These are phyloP conservation scores for Spodoptera picta DNA, from an alignment of 2,888 invertebrate species.

Conservation along the genomic window DNA sequence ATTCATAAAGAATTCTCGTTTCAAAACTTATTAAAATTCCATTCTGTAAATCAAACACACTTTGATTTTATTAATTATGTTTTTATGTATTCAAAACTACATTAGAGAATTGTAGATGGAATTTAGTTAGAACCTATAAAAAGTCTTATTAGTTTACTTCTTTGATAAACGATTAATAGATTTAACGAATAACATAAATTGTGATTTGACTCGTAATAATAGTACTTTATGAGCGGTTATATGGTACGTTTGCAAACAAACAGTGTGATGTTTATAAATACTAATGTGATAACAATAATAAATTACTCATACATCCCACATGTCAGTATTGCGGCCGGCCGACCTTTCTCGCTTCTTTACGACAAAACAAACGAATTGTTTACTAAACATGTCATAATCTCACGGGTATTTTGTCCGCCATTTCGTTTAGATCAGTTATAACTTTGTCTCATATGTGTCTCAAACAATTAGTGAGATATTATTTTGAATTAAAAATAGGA, in stretches of 20 bases:
- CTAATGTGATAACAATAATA: constrained; percentile 13
- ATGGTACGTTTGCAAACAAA: constrained; percentile 6
- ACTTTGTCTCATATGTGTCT: not conserved
- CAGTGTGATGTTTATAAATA: constrained; percentile 40
- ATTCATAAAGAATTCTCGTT: constrained; percentile 24
- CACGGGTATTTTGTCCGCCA: not conserved
- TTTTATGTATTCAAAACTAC: constrained; percentile 22
- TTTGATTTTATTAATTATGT: constrained; percentile 19
- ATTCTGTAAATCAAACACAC: constrained; percentile 19
- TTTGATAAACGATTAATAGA: not conserved
- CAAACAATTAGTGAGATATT: no score
- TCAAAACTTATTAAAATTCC: constrained; percentile 38
- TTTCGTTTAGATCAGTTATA: not conserved
- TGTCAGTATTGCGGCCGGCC: constrained; percentile 9
- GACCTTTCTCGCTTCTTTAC: constrained; percentile 32
- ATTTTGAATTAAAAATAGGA: no score
- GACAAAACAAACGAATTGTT: constrained; percentile 3
- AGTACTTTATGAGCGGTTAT: not conserved
- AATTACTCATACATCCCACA: constrained; percentile 5
- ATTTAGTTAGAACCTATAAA: constrained; percentile 11
- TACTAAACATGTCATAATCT: not conserved
- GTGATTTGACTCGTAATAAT: not conserved
- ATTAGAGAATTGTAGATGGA: constrained; percentile 23
- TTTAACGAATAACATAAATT: not conserved
- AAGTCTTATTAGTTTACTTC: constrained; percentile 18